Evolutionary conservation across 1,140 invertebrate genomes (phyloP), one percentile per base, ranked within the genome.

Genomic region (Polypedilum pembai): DNA sequence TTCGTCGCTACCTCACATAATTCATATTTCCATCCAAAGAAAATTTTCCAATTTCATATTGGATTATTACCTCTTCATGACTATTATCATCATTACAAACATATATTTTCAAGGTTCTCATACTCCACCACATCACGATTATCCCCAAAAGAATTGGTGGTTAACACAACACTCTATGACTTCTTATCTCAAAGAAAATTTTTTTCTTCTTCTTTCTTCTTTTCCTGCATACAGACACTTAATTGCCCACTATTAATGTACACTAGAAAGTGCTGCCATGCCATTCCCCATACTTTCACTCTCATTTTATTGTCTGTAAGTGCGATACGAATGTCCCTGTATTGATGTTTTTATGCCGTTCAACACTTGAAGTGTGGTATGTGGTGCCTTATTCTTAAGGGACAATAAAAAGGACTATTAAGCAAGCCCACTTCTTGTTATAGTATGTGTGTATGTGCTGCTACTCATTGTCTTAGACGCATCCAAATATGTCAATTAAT

Each of bases 401-500:
- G 65, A 69, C 65, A 18, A 69, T 69, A 69, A 69, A 69, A 69
- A 69, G 8, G 65, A 7, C 65, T 69, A 69, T 69, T 69, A 69
- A 69, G 65, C 65, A 69, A 33, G 5, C 65, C 65, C 65, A 69
- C 65, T 69, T 10, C 17, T 8, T 69, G 17, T 56, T 10, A 69
- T 69, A 10, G 65, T 20, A 69, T 69, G 65, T 2, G 7, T 45
- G 41, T 33, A 1, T 33, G 24, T 33, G 1, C 24, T 33, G 65
- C 20, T 18, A 69, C 17, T 69, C n/a, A 69, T 12, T n/a, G 20
- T 8, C 65, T 33, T 33, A 10, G 65, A 8, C 65, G 65, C 20
- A 69, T 69, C 65, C 17, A 69, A 69, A 69, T 69, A 69, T 69
- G 20, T 21, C 65, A 69, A 69, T 69, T 69, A 69, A 69, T 69